These are phyloP conservation scores for Mimumesa dahlbomi DNA, from an alignment of 2,888 invertebrate genomes.

Conservation along the genomic window DNA sequence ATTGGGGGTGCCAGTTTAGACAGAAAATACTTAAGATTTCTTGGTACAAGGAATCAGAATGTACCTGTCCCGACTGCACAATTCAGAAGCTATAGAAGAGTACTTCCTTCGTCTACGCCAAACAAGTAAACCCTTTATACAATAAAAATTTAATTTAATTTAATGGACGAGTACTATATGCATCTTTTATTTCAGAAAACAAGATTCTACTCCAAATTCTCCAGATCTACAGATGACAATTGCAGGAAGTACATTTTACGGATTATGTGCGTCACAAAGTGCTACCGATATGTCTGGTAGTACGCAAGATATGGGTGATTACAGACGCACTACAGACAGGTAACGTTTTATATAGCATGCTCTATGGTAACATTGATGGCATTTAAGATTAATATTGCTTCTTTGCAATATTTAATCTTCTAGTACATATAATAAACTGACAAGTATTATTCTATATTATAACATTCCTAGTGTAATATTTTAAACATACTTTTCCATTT, in stretches of 20 bases:
- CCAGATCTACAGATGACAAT: conserved; percentile 75
- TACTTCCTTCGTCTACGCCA: conserved; percentile 80
- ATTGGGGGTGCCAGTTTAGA: conserved; percentile 86
- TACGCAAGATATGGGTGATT: conserved; percentile 75
- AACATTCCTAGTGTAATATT: not conserved
- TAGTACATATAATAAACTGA: too few relatives aligned
- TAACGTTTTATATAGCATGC: conserved; percentile 49
- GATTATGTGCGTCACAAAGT: conserved; percentile 73
- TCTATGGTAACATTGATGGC: conserved; percentile 9
- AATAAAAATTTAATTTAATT: conserved; percentile 2
- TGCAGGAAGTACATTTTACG: conserved; percentile 77
- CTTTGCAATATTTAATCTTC: too few relatives aligned
- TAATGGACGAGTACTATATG: not conserved
- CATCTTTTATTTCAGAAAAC: conserved; percentile 61
- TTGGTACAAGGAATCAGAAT: conserved; percentile 83
- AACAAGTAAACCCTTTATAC: conserved; percentile 61
- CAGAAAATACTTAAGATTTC: conserved; percentile 85
- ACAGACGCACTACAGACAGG: conserved; percentile 75
- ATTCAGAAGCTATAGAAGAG: conserved; percentile 88
- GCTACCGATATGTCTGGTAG: conserved; percentile 71
- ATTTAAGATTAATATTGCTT: not conserved
- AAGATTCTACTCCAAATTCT: conserved; percentile 68
- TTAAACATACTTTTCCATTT: not conserved
- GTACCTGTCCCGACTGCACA: conserved; percentile 90
- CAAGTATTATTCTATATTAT: too few relatives aligned